Conservation (phyloP, 2,888 invertebrate genomes). For the Ischnura elegans region DNA sequence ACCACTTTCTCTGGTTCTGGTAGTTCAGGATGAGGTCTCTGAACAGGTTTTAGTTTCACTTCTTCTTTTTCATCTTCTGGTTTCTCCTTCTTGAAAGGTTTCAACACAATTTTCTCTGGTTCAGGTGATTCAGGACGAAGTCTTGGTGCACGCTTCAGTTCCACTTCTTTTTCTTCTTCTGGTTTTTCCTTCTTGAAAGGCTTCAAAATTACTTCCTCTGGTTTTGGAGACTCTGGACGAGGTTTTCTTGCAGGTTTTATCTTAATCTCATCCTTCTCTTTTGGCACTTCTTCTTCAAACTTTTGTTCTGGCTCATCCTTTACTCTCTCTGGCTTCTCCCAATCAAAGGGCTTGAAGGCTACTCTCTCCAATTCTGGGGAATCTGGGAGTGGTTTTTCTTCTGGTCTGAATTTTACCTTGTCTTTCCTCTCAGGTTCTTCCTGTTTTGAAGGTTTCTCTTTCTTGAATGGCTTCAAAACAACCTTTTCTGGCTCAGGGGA, state of each 20-base stretch:
- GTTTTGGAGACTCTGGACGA: conserved; percentile 14
- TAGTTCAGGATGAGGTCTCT: neutral
- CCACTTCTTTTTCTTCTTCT: conserved; percentile 63
- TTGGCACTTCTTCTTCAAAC: neutral
- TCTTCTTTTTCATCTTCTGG: conserved; percentile 65
- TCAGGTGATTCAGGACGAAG: conserved; percentile 73
- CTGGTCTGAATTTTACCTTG: conserved; percentile 64
- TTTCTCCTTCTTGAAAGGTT: conserved; percentile 42
- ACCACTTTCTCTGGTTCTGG: conserved; percentile 75
- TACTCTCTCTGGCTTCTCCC: conserved; percentile 20
- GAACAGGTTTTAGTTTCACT: neutral
- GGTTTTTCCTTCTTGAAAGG: conserved; percentile 70
- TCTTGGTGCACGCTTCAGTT: neutral
- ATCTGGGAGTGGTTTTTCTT: neutral
- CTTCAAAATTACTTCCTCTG: conserved; percentile 72
- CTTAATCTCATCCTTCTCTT: conserved; percentile 72
- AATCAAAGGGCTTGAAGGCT: neutral
- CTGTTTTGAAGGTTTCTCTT: conserved; percentile 72
- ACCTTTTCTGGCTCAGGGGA: conserved; percentile 70
- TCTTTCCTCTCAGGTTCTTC: conserved; percentile 18
- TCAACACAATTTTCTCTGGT: conserved; percentile 72
- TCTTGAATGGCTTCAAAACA: conserved; percentile 72
- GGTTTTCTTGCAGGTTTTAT: conserved; percentile 70
- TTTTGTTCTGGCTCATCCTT: neutral
- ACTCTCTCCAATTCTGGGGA: conserved; percentile 49